Base-by-base conservation (phyloP, 1,140 invertebrate genomes). In the Gerris buenoi region DNA sequence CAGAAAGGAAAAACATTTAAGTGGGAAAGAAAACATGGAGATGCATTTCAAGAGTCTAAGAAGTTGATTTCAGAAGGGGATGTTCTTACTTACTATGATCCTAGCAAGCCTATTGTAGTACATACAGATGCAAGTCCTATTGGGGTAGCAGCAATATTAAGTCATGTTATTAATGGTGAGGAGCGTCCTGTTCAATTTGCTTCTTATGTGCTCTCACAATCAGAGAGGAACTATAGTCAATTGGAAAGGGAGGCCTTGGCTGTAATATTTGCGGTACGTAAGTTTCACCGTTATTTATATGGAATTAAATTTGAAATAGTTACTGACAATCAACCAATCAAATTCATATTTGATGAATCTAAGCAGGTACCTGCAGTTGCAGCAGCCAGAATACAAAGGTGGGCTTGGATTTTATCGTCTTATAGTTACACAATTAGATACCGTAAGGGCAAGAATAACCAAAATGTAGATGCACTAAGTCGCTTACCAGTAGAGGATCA, bases 221-320 rank as follows among this genome's bases (percentile, higher is more conserved):
- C 74, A 25, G 76, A 82, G 72, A 23, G 69, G 28, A 78, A 79
- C 58, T 80, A 80, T 68, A 75, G 73, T 10, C 75, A 79, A 70
- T 76, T 80, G 0, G 77, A 82, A 65, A 77, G 76, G 65, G 79
- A 82, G 70, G 72, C 78, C 3, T 71, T 80, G 1, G 77, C 79
- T 0, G 77, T 81, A 15, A 18, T 64, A 72, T 81, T 2, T 82
- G 78, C 68, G 75, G 33, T 46, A 46, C 33, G 73, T 3, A 71
- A 75, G n/a, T 73, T 81, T 75, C 73, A 74, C 77, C 63, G 70
- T 76, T 70, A 68, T 57, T 18, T 71, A 1, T 68, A 58, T 60
- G 69, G 67, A 1, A 28, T 27, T 10, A 15, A 68, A 15, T 65
- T 71, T 61, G 29, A 28, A 22, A 25, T 71, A 14, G 56, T 67